Base-by-base conservation (phyloP, 1,140 invertebrate species). In the Bombus haemorrhoidalis region DNA sequence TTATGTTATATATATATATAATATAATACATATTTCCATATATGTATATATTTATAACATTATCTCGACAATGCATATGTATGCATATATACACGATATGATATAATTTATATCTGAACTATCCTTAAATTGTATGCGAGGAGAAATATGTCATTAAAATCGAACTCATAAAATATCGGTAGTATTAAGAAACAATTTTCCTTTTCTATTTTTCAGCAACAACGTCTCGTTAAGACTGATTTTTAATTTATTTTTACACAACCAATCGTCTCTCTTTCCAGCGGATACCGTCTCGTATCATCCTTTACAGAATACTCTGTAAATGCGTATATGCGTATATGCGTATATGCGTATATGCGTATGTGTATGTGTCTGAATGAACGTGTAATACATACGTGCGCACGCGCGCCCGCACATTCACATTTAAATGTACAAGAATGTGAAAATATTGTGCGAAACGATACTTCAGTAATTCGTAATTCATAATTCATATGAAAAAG, bases 401-500 rank as follows among this genome's bases (percentile, higher is more conserved):
- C 72, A 47, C 68, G 69, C 62, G 83, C 43, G 72, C 53, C 22
- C 37, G 69, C 10, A 39, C 37, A 39, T 25, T 15, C 39, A 47
- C 62, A 72, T 64, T 66, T 77, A 59, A 64, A 78, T 87, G 18
- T 69, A 82, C 59, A 83, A 57, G 43, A 25, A 47, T 80, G 84
- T 83, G 91, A 92, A 83, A 81, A 57, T 72, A 69, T 53, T 32
- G 74, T 62, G 79, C 28, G 59, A 71, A 73, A 87, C 89, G 64
- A 80, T 90, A 92, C 91, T 90, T 86, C 87, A 88, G 83, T 89
- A 85, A 81, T 92, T 91, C 77, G 83, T 89, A 85, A 81, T 92
- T 91, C 77, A 93, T 92, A 91, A 93, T 92, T 93, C 91, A 92
- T 93, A 93, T 81, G 89, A 91, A 93, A 92, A 93, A 93, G 92